These are phyloP conservation scores for Bryconaethiops microstoma DNA, from an alignment of 2,797 vertebrate genomes.

Conservation along the genomic window DNA sequence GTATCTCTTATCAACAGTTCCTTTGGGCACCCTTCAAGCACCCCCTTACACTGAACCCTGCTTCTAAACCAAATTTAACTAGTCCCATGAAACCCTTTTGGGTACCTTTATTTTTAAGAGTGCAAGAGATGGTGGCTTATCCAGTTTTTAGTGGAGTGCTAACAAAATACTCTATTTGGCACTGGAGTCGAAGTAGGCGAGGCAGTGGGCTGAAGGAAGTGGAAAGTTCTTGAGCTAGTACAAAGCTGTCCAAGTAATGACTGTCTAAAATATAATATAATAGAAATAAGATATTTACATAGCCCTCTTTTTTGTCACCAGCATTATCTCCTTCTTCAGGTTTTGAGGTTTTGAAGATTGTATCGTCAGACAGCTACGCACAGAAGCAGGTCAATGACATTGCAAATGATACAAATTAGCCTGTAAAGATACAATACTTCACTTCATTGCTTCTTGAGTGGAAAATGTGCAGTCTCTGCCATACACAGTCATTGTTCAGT, in stretches of 20 bases:
- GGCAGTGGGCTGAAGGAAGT: slow-evolving; percentile 34
- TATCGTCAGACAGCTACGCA: slow-evolving; percentile 8
- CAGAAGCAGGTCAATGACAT: slow-evolving; percentile 28
- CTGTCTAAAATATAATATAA: slow-evolving; percentile 33
- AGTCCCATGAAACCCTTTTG: neutral
- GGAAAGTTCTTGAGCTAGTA: slow-evolving; percentile 41
- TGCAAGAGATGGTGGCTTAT: slow-evolving; percentile 12
- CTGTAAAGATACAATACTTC: slow-evolving; percentile 21
- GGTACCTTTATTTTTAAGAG: neutral
- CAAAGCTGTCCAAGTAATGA: slow-evolving; percentile 35
- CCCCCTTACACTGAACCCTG: too few relatives aligned
- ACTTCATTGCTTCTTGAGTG: neutral
- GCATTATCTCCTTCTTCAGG: slow-evolving; percentile 35
- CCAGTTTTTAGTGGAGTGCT: slow-evolving; percentile 23
- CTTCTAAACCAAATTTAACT: neutral
- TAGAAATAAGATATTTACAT: slow-evolving; percentile 52
- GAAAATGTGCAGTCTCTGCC: slow-evolving; percentile 14
- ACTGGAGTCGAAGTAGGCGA: slow-evolving; percentile 38
- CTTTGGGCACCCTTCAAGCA: too few relatives aligned
- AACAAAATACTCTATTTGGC: slow-evolving; percentile 46
- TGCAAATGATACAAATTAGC: slow-evolving; percentile 36
- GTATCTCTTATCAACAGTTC: too few relatives aligned
- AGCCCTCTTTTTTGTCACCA: slow-evolving; percentile 52
- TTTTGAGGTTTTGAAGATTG: slow-evolving; percentile 30
- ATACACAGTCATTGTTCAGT: slow-evolving; percentile 7